phyloP scores from a whole-genome alignment of 2,797 vertebrate species.

The Acrossocheilus wenchowensis region DNA sequence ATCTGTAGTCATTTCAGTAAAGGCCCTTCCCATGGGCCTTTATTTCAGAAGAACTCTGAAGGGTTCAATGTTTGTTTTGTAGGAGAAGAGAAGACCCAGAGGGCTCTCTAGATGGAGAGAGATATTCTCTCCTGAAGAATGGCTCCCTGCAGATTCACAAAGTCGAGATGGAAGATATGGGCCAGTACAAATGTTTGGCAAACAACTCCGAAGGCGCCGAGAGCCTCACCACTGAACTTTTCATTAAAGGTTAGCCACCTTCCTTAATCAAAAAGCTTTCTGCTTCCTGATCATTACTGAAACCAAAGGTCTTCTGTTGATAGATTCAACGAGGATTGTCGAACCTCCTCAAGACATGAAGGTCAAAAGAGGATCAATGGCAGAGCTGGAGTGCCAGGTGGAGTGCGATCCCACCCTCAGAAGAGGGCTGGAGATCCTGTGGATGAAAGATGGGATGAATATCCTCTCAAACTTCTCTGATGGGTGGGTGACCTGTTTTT shows the following conservation, averaged over 20 bases:
- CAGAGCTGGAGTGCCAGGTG: slow-evolving; percentile 83
- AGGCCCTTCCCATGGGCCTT: slow-evolving; percentile 49
- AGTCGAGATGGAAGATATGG: slow-evolving; percentile 80
- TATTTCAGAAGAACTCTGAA: slow-evolving; percentile 48
- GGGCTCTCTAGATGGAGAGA: slow-evolving; percentile 66
- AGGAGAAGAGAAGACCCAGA: slow-evolving; percentile 58
- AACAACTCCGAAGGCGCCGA: slow-evolving; percentile 82
- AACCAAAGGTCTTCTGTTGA: slow-evolving; percentile 17
- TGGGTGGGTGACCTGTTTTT: slow-evolving; percentile 74
- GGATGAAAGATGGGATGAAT: slow-evolving; percentile 76
- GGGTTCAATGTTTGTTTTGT: slow-evolving; percentile 52
- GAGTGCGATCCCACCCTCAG: slow-evolving; percentile 82
- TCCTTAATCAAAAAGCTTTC: slow-evolving; percentile 21
- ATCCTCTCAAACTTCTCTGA: slow-evolving; percentile 75
- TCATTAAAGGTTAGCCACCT: slow-evolving; percentile 82
- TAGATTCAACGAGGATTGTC: slow-evolving; percentile 87
- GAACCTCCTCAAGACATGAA: slow-evolving; percentile 78
- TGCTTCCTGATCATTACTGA: neutral
- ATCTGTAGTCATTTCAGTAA: slow-evolving; percentile 47
- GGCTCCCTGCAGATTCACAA: slow-evolving; percentile 84
- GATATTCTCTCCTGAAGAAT: slow-evolving; percentile 72
- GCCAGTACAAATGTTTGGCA: slow-evolving; percentile 85
- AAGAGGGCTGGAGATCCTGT: slow-evolving; percentile 71
- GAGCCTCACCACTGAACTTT: slow-evolving; percentile 81
- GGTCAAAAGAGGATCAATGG: slow-evolving; percentile 77